Evolutionary conservation across 2,888 invertebrate genomes (phyloP), one percentile per base, ranked within the genome.

Genomic region (Drosophila bunnanda): DNA sequence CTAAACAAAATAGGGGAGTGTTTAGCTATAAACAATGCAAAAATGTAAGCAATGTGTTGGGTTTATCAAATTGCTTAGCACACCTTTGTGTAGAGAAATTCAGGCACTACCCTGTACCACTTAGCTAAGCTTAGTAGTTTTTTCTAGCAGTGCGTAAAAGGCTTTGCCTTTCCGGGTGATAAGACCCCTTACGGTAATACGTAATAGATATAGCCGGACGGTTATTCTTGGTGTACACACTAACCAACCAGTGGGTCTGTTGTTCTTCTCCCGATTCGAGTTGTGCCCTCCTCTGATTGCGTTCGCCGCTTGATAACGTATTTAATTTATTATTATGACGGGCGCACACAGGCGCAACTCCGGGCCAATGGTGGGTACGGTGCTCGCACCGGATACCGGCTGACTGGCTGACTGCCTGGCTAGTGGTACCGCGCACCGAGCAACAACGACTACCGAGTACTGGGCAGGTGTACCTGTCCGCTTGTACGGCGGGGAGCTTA

Each of bases 301-400:
- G 75, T 58, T 57, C 46, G 28, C 28, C 53, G 41, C 57, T 74
- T 72, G 72, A 72, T 72, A 72, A 72, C 57, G 56, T 72, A 72
- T 72, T 72, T 72, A 74, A 74, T 72, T 69, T 72, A 74, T 74
- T 72, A 72, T 72, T 72, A 72, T 74, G 66, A 74, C 65, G 53
- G 30, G 39, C 46, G 56, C 55, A 70, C 41, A 54, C 70, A n/a
- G 41, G 38, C n/a, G 15, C 32, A 44, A 20, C 22, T n/a, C 36
- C 13, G 34, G 13, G 50, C 17, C 20, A 53, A 54, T 34, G 54
- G 34, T 48, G 54, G 46, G 32, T 41, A 65, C 36, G 53, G 50
- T 52, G 34, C 50, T 52, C 50, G 50, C 50, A 52, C 50, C 50
- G 50, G 50, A 52, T 52, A 52, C 50, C 50, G 32, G 32, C 48